Evolutionary conservation across 1,140 invertebrate species (phyloP), one percentile per base, ranked within the genome.

Genomic region (Leptoteleia sp.): DNA sequence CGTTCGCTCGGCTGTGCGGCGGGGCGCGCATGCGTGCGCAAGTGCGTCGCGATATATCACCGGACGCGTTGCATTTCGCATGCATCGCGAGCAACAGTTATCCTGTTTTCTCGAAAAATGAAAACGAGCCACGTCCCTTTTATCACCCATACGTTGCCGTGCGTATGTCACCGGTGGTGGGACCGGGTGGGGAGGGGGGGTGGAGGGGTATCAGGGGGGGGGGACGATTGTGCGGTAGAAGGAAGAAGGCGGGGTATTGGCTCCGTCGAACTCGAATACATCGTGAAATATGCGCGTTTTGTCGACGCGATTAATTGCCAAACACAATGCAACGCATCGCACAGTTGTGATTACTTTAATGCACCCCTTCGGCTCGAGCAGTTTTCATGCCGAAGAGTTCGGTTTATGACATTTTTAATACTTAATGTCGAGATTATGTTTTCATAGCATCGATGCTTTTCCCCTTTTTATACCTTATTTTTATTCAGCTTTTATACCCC

Each of bases 61-160:
- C 8, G 22, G n/a, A 52, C 9, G 11, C 45, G 9, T 37, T 22
- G 37, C 38, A 27, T 27, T 52, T 31, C n/a, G 25, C 13, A 64
- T 42, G 47, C 42, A 52, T 13, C 37, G 33, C 45, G 47, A 64
- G 61, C 61, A 64, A 52, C 47, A 64, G 45, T 33, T 54, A 43
- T 54, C 29, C 15, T 33, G 61, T 50, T 52, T 52, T 42, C 45
- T 29, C 22, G 27, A 64, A 64, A 64, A 64, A 52, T 64, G 33
- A 31, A 52, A 64, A 50, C 27, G 19, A 40, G 22, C 47, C 35
- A 6, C 47, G 29, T 40, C 35, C 22, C 35, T 50, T n/a, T 50
- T 29, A 19, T 35, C 29, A 31, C 12, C 29, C 29, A 22, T 33
- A 43, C 27, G 55, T 16, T 37, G 54, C 13, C 1, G 37, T n/a